Evolutionary conservation across 2,888 invertebrate species (phyloP), one percentile per base, ranked within the genome.

Genomic region (Patella depressa): DNA sequence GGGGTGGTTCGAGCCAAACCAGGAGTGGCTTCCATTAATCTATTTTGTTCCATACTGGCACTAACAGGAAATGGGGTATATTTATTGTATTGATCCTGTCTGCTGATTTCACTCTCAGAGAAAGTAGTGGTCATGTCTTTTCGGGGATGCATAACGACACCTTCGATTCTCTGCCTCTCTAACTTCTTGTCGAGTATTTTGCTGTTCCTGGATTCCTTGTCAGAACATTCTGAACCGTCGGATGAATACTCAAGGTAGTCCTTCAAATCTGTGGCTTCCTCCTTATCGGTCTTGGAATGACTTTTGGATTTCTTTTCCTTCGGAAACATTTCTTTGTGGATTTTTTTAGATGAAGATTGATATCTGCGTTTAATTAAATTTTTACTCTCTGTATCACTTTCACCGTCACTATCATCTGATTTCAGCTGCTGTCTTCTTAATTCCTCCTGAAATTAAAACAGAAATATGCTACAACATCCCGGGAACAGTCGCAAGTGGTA

Each of bases 311-410:
- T 71, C 57, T 80, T 78, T 11, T 80, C 73, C 45, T 81, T 83
- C 59, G 78, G 79, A 17, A 81, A 74, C 17, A 83, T 75, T n/a
- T 86, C 82, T 75, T 81, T 82, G 75, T 84, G 83, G 15, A 84
- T 75, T 54, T 79, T 83, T 72, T 82, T 83, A 24, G 80, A 74
- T 24, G 83, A 82, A 34, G 83, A 73, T 54, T 85, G 81, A 54
- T 80, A 82, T 11, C 82, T 79, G 70, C 83, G 80, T 70, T 82
- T 83, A 34, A 82, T 80, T 12, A 81, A 80, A 19, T 81, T 79
- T 59, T 82, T 82, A 65, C 84, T 83, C 72, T 83, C 81, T 2
- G 78, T 77, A 69, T 81, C 77, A 45, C 75, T 76, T 71, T 81
- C 80, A 7, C 74, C 79, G 69, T 82, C 84, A 57, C 72, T 79